Percentiles rank a stretch among this genome's conserved stretches.
Evolutionary conservation across 2,888 invertebrate genomes (phyloP).

Genomic region (Plebejus argus): DNA sequence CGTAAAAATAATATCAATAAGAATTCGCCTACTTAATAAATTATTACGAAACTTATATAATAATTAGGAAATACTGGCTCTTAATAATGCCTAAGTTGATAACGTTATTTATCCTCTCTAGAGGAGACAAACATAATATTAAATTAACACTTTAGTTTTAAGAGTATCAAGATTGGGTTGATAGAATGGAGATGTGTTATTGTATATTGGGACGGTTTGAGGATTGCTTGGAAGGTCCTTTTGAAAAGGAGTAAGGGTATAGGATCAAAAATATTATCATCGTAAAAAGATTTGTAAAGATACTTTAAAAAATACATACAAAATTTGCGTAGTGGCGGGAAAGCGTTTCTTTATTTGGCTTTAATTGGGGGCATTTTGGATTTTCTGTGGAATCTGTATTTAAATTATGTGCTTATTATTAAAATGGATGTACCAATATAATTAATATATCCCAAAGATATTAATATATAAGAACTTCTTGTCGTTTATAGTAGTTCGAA

Average conservation of each 20-base stretch:
- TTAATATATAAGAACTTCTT: not conserved
- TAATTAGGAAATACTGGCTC: conserved; percentile 9
- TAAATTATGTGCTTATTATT: not conserved
- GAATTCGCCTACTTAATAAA: not conserved
- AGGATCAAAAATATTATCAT: conserved; percentile 18
- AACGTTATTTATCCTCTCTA: not conserved
- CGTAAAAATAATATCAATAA: not conserved
- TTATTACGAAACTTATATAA: conserved; percentile 1
- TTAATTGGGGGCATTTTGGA: not conserved
- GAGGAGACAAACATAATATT: not conserved
- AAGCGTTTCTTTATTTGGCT: not conserved
- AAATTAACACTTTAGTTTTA: not conserved
- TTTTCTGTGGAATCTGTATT: not conserved
- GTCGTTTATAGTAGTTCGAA: not conserved
- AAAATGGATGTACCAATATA: not conserved
- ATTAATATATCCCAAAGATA: not conserved
- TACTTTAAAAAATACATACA: conserved; percentile 25
- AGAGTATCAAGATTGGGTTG: not conserved
- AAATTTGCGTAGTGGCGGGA: not conserved
- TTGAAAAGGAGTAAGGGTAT: conserved; percentile 5
- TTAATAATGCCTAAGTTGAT: conserved; percentile 6
- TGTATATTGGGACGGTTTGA: conserved; percentile 29
- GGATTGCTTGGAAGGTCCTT: conserved; percentile 30
- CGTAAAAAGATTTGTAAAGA: not conserved
- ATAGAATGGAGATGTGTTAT: conserved; percentile 20